These are phyloP conservation scores for Oncorhynchus kisutch DNA, from an alignment of 2,113 vertebrate species.

Conservation along the genomic window DNA sequence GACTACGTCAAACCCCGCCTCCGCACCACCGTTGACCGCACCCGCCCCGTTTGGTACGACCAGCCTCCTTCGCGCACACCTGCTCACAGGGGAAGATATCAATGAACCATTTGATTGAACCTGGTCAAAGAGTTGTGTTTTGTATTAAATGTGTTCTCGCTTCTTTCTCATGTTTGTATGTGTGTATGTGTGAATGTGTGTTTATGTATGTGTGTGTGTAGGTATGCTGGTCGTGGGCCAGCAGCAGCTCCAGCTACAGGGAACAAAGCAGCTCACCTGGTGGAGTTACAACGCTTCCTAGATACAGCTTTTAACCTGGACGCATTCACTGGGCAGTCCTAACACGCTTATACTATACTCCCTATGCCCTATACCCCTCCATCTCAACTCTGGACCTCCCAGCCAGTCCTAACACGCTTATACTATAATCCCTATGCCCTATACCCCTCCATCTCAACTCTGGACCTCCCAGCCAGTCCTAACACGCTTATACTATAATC, in stretches of 20 bases:
- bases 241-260: slow-evolving; percentile 87
- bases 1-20: slow-evolving; percentile 91
- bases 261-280: slow-evolving; percentile 87
- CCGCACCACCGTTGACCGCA: slow-evolving; percentile 75
- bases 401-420: too few relatives aligned
- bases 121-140: neutral
- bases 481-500: neutral
- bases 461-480: slow-evolving; percentile 46
- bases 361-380: neutral
- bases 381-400: too few relatives aligned
- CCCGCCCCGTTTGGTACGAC: slow-evolving; percentile 81
- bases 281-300: slow-evolving; percentile 83
- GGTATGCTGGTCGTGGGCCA: slow-evolving; percentile 87
- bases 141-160: neutral
- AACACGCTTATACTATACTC: neutral
- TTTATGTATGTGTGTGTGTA: slow-evolving; percentile 37
- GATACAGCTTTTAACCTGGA: slow-evolving; percentile 83
- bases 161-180: neutral
- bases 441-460: too few relatives aligned
- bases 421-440: neutral
- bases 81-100: too few relatives aligned
- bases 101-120: neutral
- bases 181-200: neutral
- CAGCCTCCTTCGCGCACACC: too few relatives aligned
- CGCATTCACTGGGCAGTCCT: slow-evolving; percentile 75